Percentiles rank a stretch among this genome's conserved stretches.
Conservation (phyloP, 1,140 invertebrate genomes). For the Paracyclopina nana region DNA sequence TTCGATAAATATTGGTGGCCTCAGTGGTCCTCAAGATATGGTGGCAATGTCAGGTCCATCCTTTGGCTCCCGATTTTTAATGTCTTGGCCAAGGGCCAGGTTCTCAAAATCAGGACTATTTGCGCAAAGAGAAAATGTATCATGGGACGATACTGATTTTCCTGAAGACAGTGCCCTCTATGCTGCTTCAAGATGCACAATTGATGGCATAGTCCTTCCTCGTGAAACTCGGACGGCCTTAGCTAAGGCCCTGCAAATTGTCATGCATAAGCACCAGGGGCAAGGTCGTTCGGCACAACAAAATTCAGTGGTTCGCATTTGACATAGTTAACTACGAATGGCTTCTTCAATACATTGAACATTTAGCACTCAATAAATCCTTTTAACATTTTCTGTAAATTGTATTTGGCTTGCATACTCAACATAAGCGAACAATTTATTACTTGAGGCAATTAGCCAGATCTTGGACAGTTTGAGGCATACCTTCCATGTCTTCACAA, state of each 20-base stretch:
- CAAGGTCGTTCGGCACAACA: too few species aligned
- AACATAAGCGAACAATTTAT: too few species aligned
- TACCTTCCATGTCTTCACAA: too few species aligned
- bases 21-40: constrained; percentile 7
- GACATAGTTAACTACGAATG: too few species aligned
- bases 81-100: background rate
- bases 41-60: constrained; percentile 4
- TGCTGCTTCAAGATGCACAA: background rate
- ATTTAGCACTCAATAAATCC: too few species aligned
- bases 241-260: background rate
- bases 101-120: background rate
- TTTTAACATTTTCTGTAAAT: too few species aligned
- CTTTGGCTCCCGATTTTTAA: background rate
- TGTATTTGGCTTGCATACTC: too few species aligned
- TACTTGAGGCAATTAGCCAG: too few species aligned
- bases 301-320: too few species aligned
- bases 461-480: too few species aligned
- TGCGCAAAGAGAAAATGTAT: background rate
- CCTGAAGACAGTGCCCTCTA: constrained; percentile 1
- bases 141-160: background rate
- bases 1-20: background rate
- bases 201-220: constrained; percentile 8
- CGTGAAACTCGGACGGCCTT: background rate
- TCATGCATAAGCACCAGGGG: too few species aligned
- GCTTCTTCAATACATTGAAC: too few species aligned